Percentiles rank a stretch among this genome's conserved stretches.
Conservation (phyloP, 2,797 vertebrate genomes). For the Silurus lanzhouensis region DNA sequence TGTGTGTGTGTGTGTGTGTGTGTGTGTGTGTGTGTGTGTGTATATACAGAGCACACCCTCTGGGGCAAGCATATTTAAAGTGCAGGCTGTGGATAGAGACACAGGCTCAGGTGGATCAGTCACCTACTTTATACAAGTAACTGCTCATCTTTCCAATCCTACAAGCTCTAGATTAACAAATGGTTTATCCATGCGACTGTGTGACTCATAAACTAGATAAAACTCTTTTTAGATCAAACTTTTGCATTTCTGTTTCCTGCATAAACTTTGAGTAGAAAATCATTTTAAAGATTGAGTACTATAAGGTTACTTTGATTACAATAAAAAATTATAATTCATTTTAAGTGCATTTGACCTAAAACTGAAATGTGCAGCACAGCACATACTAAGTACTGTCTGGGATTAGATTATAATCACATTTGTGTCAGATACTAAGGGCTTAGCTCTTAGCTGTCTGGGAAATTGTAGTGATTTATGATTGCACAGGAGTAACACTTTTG, state of each 20-base stretch:
- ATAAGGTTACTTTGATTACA: constrained; percentile 39
- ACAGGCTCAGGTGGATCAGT: constrained; percentile 93
- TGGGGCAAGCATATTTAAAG: constrained; percentile 87
- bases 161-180: not conserved
- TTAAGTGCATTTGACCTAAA: constrained; percentile 36
- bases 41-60: constrained; percentile 76
- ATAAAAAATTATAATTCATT: constrained; percentile 14
- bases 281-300: constrained; percentile 11
- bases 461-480: constrained; percentile 58
- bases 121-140: constrained; percentile 91
- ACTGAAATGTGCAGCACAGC: constrained; percentile 35
- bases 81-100: constrained; percentile 87
- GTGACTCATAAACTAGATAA: constrained; percentile 2
- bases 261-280: constrained; percentile 14
- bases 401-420: constrained; percentile 76
- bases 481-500: constrained; percentile 52
- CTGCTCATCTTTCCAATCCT: not conserved
- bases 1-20: constrained; percentile 14
- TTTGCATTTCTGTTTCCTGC: not conserved
- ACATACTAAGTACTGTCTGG: constrained; percentile 29
- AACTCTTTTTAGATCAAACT: not conserved
- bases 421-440: constrained; percentile 67
- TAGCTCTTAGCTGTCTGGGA: constrained; percentile 58
- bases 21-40: constrained; percentile 35
- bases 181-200: constrained; percentile 6